Evolutionary conservation across 1,140 invertebrate species (phyloP), one percentile per base, ranked within the genome.

Genomic region (Caenorhabditis remanei): DNA sequence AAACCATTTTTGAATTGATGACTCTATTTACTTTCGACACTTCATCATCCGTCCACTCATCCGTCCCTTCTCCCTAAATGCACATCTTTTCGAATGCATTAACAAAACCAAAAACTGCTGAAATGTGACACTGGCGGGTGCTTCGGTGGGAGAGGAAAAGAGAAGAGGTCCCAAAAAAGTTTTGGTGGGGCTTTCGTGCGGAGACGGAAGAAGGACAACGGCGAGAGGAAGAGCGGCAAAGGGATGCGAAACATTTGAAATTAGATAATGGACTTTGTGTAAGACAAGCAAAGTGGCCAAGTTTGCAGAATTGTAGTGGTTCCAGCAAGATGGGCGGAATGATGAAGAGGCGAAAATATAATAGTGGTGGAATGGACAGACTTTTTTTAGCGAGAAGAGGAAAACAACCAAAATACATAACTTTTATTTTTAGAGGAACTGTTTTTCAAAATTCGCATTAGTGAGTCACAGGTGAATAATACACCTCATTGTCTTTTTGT

Each of bases 241-340:
- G 53, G 71, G 71, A 79, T 13, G 71, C 71, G 71, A 79, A 79
- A 79, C 71, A 79, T 79, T 79, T 79, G 71, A 79, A 79, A 79
- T 79, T 79, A 79, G 71, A 79, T 79, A 79, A 79, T 79, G 71
- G 71, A 79, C 71, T 79, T 79, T 79, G 71, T 79, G 71, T 79
- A 79, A 79, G 71, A 79, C 71, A 79, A 79, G 71, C 46, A 79
- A 79, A 79, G 71, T 79, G 71, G 46, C 5, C 71, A 79, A 79
- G 46, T 79, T 50, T 79, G 71, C 71, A 79, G 71, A 50, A 79
- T 50, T 79, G 71, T 79, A 50, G 46, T 79, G 71, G 71, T 79
- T 71, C 67, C 43, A 43, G 41, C 24, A 71, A n/a, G 19, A 50
- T 16, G 13, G n/a, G 13, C 6, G 0, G 13, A 53, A 46, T 63